These are phyloP conservation scores for Oligia latruncula DNA, from an alignment of 2,888 invertebrate genomes.

Conservation along the genomic window DNA sequence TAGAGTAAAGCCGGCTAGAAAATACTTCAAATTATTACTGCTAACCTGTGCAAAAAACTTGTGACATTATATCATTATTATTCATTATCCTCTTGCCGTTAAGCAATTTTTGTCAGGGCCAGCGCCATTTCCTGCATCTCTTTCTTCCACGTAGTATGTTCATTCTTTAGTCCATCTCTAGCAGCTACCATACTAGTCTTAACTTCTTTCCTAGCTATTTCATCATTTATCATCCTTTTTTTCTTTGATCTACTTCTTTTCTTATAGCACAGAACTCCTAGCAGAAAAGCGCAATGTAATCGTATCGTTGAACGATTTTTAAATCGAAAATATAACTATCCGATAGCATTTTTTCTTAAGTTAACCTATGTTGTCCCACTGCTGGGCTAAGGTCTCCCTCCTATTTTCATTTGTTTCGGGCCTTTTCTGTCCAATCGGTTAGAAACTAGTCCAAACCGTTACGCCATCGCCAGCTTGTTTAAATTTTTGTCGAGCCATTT, in stretches of 20 bases:
- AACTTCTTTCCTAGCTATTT: no score
- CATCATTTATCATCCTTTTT: no score
- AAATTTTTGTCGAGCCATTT: no score
- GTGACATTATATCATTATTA: not conserved
- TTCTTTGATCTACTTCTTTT: not conserved
- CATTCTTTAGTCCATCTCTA: not conserved
- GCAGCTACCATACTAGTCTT: not conserved
- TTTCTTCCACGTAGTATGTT: not conserved
- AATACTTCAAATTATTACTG: not conserved
- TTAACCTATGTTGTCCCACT: not conserved
- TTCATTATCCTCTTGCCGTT: not conserved
- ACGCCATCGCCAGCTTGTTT: no score
- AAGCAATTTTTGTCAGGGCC: no score
- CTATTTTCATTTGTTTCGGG: not conserved
- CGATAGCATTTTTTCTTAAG: not conserved
- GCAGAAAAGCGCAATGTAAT: no score
- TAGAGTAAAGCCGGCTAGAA: not conserved
- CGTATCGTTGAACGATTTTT: not conserved
- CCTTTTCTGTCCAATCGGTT: no score
- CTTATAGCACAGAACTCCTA: not conserved
- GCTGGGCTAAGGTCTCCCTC: not conserved
- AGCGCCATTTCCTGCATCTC: not conserved
- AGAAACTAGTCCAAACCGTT: no score
- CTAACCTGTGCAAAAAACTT: not conserved
- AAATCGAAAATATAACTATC: not conserved